phyloP scores from a whole-genome alignment of 2,888 invertebrate species.

The Terebella lapidaria region DNA sequence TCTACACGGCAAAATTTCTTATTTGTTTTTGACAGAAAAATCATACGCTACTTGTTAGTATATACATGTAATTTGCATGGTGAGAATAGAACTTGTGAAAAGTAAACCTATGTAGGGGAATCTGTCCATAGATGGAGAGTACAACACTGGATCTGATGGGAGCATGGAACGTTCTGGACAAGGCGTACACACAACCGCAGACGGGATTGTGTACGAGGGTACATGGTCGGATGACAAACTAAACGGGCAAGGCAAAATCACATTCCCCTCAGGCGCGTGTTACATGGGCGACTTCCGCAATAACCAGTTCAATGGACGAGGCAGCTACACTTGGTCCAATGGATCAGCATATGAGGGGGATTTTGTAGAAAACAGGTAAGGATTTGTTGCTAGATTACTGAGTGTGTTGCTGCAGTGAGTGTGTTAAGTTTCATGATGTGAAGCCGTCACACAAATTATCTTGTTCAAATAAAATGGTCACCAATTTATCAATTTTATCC shows the following conservation, averaged over 20 bases:
- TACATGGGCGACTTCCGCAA: conserved; percentile 49
- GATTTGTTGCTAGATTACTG: too few relatives aligned
- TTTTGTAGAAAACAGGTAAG: conserved; percentile 49
- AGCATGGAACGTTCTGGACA: conserved; percentile 39
- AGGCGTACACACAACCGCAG: conserved; percentile 39
- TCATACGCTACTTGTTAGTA: too few relatives aligned
- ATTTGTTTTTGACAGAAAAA: background rate
- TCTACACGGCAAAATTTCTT: too few relatives aligned
- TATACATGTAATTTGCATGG: too few relatives aligned
- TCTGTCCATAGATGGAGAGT: conserved; percentile 49
- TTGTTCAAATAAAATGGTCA: too few relatives aligned
- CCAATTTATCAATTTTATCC: too few relatives aligned
- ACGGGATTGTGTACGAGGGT: conserved; percentile 44
- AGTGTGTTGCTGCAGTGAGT: too few relatives aligned
- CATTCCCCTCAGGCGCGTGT: conserved; percentile 38
- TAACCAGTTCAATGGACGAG: conserved; percentile 49
- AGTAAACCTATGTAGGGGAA: too few relatives aligned
- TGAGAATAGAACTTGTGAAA: too few relatives aligned
- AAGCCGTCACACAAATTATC: too few relatives aligned
- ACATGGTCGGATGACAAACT: conserved; percentile 47
- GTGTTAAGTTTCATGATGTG: too few relatives aligned
- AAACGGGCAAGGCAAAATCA: conserved; percentile 45
- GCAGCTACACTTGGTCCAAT: conserved; percentile 50
- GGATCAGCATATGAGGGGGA: conserved; percentile 46
- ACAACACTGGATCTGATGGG: conserved; percentile 33